These are phyloP conservation scores for Eretmocerus hayati DNA, from an alignment of 2,888 invertebrate genomes.

Conservation along the genomic window DNA sequence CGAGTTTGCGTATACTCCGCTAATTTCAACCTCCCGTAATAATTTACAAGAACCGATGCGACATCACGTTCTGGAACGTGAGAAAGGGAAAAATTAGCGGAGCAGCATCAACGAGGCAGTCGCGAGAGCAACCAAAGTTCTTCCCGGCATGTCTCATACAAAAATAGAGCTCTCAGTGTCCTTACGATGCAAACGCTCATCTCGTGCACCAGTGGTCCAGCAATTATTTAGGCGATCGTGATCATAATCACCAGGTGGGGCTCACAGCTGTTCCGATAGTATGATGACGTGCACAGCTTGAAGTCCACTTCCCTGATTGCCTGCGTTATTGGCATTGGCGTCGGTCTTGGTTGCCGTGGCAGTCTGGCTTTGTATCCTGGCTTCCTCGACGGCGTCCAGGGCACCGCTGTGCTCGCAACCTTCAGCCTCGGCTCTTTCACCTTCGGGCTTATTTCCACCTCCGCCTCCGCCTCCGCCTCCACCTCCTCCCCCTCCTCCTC, in stretches of 20 bases:
- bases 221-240: no score
- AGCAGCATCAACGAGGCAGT: no score
- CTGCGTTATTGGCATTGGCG: slow-evolving; percentile 5
- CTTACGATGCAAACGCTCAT: no score
- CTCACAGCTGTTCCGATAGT: slow-evolving; percentile 45
- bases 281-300: slow-evolving; percentile 44
- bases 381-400: slow-evolving; percentile 33
- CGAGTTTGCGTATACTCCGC: no score
- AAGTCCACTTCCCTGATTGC: slow-evolving; percentile 36
- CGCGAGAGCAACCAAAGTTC: no score
- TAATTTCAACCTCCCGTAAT: no score
- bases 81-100: no score
- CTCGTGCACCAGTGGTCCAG: no score
- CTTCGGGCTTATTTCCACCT: slow-evolving; percentile 33
- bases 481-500: not conserved
- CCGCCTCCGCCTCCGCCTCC: slow-evolving; percentile 11
- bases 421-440: slow-evolving; percentile 41
- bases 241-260: slow-evolving; percentile 16
- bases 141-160: no score
- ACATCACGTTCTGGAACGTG: no score
- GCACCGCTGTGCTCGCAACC: slow-evolving; percentile 39
- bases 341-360: not conserved
- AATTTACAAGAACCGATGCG: no score
- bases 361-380: slow-evolving; percentile 27
- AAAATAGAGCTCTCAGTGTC: no score